Conservation (phyloP, 2,888 invertebrate genomes). For the Aelia acuminata region DNA sequence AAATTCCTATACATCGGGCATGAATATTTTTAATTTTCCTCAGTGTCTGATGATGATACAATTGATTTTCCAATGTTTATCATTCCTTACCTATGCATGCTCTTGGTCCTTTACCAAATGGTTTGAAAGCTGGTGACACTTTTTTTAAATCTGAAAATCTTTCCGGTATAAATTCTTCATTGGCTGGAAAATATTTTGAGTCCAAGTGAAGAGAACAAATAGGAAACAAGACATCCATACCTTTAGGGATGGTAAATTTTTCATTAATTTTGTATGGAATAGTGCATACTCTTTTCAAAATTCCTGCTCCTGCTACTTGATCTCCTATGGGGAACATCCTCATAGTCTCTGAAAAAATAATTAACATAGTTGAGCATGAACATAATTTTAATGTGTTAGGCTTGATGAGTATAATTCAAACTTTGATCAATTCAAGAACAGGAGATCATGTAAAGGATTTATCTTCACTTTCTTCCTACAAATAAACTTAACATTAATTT, state of each 20-base stretch:
- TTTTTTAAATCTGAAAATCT: not conserved
- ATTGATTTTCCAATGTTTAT: too few species aligned
- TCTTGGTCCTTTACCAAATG: slow-evolving; percentile 59
- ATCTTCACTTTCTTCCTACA: too few species aligned
- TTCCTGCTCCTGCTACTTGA: not conserved
- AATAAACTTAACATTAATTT: too few species aligned
- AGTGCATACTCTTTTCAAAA: slow-evolving; percentile 30
- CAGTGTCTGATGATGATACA: too few species aligned
- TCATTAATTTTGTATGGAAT: slow-evolving; percentile 52
- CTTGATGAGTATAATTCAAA: too few species aligned
- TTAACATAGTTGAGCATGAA: not conserved
- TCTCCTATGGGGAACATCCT: slow-evolving; percentile 43
- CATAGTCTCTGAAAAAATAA: slow-evolving; percentile 6
- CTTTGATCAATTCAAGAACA: too few species aligned
- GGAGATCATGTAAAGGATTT: too few species aligned
- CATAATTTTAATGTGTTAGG: not conserved
- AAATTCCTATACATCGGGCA: too few species aligned
- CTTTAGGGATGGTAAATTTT: not conserved
- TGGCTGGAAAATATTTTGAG: slow-evolving; percentile 33
- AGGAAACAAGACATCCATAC: slow-evolving; percentile 30
- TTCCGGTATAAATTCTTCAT: slow-evolving; percentile 53
- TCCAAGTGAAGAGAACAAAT: slow-evolving; percentile 15
- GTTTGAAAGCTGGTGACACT: slow-evolving; percentile 3
- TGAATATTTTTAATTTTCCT: too few species aligned
- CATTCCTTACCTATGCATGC: slow-evolving; percentile 40